Evolutionary conservation across 2,888 invertebrate species (phyloP).

Genomic region (Pocota personata): DNA sequence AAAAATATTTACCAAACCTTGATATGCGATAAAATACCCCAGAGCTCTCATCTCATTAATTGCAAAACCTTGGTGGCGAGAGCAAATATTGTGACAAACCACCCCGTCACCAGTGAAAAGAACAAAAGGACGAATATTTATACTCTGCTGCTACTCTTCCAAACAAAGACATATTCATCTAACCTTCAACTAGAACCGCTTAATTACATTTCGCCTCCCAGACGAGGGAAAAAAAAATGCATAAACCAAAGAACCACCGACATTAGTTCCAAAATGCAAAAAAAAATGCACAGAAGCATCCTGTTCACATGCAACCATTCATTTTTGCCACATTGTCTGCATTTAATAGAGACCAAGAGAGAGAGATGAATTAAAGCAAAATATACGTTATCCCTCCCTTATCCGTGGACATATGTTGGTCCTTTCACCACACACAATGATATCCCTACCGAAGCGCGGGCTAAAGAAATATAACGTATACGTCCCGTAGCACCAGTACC

Average conservation of each 20-base stretch:
- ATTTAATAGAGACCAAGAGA: slow-evolving; percentile 61
- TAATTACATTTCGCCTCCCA: slow-evolving; percentile 53
- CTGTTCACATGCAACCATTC: slow-evolving; percentile 36
- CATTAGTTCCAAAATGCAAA: slow-evolving; percentile 15
- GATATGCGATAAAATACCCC: background rate
- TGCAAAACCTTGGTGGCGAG: slow-evolving; percentile 20
- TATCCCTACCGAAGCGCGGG: background rate
- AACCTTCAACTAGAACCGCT: slow-evolving; percentile 48
- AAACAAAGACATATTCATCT: slow-evolving; percentile 23
- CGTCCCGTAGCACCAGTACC: slow-evolving; percentile 39
- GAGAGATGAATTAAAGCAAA: slow-evolving; percentile 16
- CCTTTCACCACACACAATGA: slow-evolving; percentile 7
- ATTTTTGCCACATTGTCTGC: slow-evolving; percentile 61
- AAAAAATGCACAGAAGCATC: slow-evolving; percentile 35
- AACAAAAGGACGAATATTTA: slow-evolving; percentile 18
- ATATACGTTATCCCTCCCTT: slow-evolving; percentile 43
- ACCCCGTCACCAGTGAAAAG: background rate
- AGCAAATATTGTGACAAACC: slow-evolving; percentile 53
- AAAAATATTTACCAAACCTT: background rate
- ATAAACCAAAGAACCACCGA: slow-evolving; percentile 14
- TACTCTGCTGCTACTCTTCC: background rate
- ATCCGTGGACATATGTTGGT: slow-evolving; percentile 29
- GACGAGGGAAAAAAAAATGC: slow-evolving; percentile 41
- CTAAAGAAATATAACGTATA: slow-evolving; percentile 59
- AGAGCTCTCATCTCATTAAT: background rate